Evolutionary conservation across 2,113 vertebrate species (phyloP).

Genomic region (Benitochromis conjunctus): DNA sequence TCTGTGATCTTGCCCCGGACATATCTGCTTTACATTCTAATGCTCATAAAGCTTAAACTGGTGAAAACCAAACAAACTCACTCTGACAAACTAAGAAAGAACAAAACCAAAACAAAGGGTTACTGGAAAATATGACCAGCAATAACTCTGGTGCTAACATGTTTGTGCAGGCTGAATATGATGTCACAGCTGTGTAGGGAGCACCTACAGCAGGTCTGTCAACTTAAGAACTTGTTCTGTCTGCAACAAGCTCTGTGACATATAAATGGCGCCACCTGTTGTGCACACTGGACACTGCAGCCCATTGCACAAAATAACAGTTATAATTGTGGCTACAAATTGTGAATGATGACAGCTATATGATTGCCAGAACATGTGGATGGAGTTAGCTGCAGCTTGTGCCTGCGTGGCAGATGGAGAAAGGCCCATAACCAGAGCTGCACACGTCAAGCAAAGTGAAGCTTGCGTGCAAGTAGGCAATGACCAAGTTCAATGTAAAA

Average conservation of each 20-base stretch:
- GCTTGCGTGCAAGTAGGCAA: slow-evolving; percentile 37
- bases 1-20: accelerated
- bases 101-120: not conserved
- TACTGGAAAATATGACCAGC: accelerated
- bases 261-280: slow-evolving; percentile 55
- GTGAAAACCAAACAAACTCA: not conserved
- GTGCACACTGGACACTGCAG: not conserved
- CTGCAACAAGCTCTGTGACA: not conserved
- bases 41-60: not conserved
- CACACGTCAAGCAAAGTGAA: slow-evolving; percentile 8
- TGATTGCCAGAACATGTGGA: slow-evolving; percentile 50
- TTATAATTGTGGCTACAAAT: slow-evolving; percentile 23
- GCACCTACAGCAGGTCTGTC: not conserved
- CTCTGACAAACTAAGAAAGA: not conserved
- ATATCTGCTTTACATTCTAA: not conserved
- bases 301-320: slow-evolving; percentile 1
- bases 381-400: slow-evolving; percentile 47
- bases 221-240: not conserved
- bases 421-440: slow-evolving; percentile 6
- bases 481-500: not conserved
- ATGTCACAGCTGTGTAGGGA: not conserved
- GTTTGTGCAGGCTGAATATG: not conserved
- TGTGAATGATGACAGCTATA: slow-evolving; percentile 27
- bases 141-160: not conserved
- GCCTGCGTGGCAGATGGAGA: slow-evolving; percentile 20